Conservation (phyloP, 2,888 invertebrate species). For the Erebia epiphron region DNA sequence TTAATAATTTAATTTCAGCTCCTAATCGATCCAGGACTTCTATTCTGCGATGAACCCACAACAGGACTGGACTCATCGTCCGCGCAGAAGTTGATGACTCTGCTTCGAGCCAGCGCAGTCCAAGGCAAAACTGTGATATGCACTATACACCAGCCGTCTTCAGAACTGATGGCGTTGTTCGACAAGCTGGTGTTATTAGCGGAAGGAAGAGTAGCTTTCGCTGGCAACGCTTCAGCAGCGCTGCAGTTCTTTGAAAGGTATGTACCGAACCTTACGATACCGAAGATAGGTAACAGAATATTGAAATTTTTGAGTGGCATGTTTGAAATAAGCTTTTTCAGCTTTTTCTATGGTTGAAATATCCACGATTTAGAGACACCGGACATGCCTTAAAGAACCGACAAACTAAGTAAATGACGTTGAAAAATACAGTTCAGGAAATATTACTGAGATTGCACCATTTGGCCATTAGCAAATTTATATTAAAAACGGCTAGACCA, state of each 20-base stretch:
- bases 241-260: slow-evolving; percentile 84
- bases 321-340: too few relatives aligned
- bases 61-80: slow-evolving; percentile 96
- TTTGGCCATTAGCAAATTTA: too few relatives aligned
- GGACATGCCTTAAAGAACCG: too few relatives aligned
- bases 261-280: slow-evolving; percentile 5
- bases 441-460: too few relatives aligned
- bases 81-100: slow-evolving; percentile 91
- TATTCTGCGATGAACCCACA: slow-evolving; percentile 98
- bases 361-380: too few relatives aligned
- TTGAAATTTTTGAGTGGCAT: too few relatives aligned
- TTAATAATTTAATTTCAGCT: slow-evolving; percentile 75
- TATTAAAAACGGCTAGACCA: too few relatives aligned
- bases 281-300: too few relatives aligned
- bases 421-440: too few relatives aligned
- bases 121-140: slow-evolving; percentile 94
- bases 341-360: too few relatives aligned
- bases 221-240: slow-evolving; percentile 85
- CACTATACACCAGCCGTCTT: slow-evolving; percentile 97
- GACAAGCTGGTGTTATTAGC: slow-evolving; percentile 90
- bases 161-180: slow-evolving; percentile 92
- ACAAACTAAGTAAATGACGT: too few relatives aligned
- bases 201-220: slow-evolving; percentile 93
- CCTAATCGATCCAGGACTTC: slow-evolving; percentile 93
- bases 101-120: slow-evolving; percentile 87